These are phyloP conservation scores for Patella ulyssiponensis DNA, from an alignment of 2,888 invertebrate genomes.

Conservation along the genomic window DNA sequence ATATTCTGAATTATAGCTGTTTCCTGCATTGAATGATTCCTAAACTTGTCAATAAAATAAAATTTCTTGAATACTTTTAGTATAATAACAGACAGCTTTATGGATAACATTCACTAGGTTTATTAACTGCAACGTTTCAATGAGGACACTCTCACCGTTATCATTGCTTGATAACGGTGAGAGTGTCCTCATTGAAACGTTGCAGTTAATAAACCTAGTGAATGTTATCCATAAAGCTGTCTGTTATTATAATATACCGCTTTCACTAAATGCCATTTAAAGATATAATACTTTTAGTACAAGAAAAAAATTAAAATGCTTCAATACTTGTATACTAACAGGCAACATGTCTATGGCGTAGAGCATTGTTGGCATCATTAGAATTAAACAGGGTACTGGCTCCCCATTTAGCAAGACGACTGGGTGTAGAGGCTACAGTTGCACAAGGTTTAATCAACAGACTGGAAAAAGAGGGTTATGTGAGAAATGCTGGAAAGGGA, in stretches of 20 bases:
- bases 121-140: too few species aligned
- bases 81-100: neutral
- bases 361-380: slow-evolving; percentile 58
- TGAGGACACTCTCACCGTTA: too few species aligned
- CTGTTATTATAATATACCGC: neutral
- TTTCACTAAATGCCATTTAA: too few species aligned
- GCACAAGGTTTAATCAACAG: slow-evolving; percentile 66
- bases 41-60: too few species aligned
- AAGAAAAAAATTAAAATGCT: neutral
- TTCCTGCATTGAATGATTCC: too few species aligned
- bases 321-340: slow-evolving; percentile 35
- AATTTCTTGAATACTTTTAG: too few species aligned
- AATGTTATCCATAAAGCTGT: too few species aligned
- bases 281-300: neutral
- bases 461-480: slow-evolving; percentile 64
- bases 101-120: neutral
- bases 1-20: too few species aligned
- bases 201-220: too few species aligned
- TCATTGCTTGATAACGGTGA: too few species aligned
- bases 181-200: too few species aligned
- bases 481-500: slow-evolving; percentile 52
- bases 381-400: slow-evolving; percentile 57
- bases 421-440: slow-evolving; percentile 65
- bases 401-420: slow-evolving; percentile 57
- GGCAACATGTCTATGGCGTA: slow-evolving; percentile 68